phyloP scores from a whole-genome alignment of 2,797 vertebrate species.

The Macrochelys suwanniensis region DNA sequence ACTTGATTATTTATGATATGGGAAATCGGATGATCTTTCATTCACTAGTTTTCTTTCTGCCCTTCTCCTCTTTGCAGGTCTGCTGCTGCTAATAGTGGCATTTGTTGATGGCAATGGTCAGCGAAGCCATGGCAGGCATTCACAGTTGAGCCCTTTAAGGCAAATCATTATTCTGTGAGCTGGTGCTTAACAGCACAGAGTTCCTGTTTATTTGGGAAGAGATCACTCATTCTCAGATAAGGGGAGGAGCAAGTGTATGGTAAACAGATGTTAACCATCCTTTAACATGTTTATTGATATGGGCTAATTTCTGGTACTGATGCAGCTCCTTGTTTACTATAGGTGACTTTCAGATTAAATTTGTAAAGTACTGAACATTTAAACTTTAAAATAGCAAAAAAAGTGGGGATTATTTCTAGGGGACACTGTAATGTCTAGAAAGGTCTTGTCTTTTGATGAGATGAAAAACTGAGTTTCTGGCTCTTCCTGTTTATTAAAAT shows the following conservation, averaged over 20 bases:
- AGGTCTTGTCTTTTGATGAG: neutral
- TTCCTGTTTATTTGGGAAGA: neutral
- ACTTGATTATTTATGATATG: neutral
- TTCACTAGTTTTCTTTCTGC: neutral
- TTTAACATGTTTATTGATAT: neutral
- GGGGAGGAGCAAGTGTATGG: neutral
- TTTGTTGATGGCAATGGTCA: neutral
- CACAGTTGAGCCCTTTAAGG: neutral
- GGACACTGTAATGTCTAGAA: neutral
- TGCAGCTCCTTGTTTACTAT: neutral
- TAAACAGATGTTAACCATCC: neutral
- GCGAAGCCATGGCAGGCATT: neutral
- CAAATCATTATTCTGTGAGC: neutral
- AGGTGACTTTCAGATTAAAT: neutral
- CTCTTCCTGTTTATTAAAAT: slow-evolving; percentile 19
- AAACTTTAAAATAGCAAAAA: neutral
- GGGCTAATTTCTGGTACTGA: neutral
- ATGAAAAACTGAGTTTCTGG: slow-evolving; percentile 1
- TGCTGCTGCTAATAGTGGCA: neutral
- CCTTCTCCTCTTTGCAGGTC: neutral
- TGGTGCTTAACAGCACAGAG: neutral
- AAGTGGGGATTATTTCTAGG: neutral
- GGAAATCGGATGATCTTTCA: neutral
- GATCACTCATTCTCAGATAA: neutral
- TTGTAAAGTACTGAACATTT: neutral